A percentile compares a stretch with the other conserved stretches of the same genome.
phyloP scores from a whole-genome alignment of 2,888 invertebrate species.

The Parnassius glacialis region DNA sequence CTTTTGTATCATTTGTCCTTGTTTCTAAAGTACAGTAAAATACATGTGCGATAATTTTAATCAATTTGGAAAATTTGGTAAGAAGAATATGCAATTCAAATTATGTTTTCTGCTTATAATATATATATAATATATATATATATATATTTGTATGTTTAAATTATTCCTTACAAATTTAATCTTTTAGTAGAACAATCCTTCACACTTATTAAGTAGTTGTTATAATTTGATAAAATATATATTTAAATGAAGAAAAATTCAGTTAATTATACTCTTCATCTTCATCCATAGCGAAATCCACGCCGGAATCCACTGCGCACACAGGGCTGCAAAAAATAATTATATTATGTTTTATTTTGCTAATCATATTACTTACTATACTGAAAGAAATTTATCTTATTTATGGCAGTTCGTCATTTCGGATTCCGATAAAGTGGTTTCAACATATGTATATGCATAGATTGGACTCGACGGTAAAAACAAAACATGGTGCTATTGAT shows the following conservation, averaged over 20 bases:
- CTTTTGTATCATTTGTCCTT: not conserved
- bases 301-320: constrained; percentile 89
- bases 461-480: no score
- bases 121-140: no score
- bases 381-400: no score
- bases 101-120: not conserved
- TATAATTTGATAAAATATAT: not conserved
- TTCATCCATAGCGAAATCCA: constrained; percentile 93
- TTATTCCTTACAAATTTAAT: not conserved
- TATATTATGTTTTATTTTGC: not conserved
- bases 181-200: not conserved
- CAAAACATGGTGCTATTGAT: no score
- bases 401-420: no score
- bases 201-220: not conserved
- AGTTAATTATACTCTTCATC: constrained; percentile 83
- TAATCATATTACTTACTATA: no score
- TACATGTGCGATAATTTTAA: not conserved
- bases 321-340: constrained; percentile 83
- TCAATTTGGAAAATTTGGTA: not conserved
- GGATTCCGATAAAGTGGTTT: no score
- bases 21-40: not conserved
- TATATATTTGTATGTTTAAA: not conserved
- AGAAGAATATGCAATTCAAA: not conserved
- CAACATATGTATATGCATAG: no score
- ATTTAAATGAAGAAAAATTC: constrained; percentile 11